These are phyloP conservation scores for Prunella himalayana DNA, from an alignment of 2,113 vertebrate genomes.

Conservation along the genomic window DNA sequence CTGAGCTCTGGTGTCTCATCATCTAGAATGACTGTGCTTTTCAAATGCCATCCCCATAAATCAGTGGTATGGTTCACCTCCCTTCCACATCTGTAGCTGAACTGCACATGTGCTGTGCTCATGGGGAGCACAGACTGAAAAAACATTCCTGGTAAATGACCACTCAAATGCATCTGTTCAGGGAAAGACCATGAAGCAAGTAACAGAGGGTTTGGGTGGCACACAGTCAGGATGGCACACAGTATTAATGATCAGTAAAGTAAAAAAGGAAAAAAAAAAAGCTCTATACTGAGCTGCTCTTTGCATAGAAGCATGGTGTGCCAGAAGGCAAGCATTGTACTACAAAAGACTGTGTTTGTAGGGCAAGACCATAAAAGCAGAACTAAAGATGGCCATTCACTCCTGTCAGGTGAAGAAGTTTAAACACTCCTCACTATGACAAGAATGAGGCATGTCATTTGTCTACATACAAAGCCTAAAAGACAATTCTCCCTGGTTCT, in stretches of 20 bases:
- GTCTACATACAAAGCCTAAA: neutral
- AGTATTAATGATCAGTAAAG: neutral
- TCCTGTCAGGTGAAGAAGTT: neutral
- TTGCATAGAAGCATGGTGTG: neutral
- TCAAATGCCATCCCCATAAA: neutral
- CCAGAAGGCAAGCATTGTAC: neutral
- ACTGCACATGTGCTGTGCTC: neutral
- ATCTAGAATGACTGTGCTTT: neutral
- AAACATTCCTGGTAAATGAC: neutral
- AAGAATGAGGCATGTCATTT: neutral
- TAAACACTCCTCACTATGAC: neutral
- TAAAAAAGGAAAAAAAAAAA: neutral
- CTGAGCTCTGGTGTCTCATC: neutral
- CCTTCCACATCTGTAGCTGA: neutral
- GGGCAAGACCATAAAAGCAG: neutral
- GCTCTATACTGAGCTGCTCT: neutral
- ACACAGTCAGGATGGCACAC: neutral
- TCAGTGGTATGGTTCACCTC: neutral
- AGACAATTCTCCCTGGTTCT: neutral
- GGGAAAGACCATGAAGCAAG: neutral
- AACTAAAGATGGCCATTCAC: neutral
- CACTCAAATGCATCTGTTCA: neutral
- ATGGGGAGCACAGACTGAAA: neutral
- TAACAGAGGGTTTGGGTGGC: neutral
- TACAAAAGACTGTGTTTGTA: neutral